Evolutionary conservation across 2,797 vertebrate genomes (phyloP).

Genomic region (Graptemys geographica): DNA sequence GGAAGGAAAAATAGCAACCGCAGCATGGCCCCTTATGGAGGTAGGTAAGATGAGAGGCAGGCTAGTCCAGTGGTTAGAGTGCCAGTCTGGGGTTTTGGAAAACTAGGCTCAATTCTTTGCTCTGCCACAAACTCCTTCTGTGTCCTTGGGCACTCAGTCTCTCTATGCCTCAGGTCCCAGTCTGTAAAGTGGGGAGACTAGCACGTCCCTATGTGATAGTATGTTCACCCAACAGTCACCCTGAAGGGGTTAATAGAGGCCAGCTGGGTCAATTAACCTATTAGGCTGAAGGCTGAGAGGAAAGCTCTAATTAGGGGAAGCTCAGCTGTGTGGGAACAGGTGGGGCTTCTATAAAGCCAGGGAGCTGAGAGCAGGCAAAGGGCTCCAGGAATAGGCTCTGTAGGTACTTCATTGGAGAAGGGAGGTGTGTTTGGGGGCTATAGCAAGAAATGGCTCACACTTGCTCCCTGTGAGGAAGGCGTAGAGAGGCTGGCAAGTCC

Average conservation of each 20-base stretch:
- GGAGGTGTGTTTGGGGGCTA: not conserved
- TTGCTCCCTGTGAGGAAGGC: not conserved
- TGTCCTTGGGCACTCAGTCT: not conserved
- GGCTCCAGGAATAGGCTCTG: rapidly evolving
- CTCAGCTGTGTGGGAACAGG: not conserved
- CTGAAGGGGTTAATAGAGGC: not conserved
- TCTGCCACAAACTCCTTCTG: not conserved
- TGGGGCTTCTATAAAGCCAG: not conserved
- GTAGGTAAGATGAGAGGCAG: not conserved
- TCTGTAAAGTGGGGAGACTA: not conserved
- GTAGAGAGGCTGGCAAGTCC: not conserved
- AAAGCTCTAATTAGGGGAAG: not conserved
- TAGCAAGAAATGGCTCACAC: too few species aligned
- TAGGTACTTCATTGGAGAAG: rapidly evolving
- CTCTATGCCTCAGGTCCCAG: not conserved
- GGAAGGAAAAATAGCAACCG: not conserved
- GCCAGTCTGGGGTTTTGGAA: not conserved
- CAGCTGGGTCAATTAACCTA: not conserved
- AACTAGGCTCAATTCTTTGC: not conserved
- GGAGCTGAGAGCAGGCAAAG: not conserved
- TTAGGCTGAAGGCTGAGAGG: not conserved
- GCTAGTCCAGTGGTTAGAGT: not conserved
- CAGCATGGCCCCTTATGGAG: not conserved
- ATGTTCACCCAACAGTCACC: not conserved
- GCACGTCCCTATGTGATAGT: not conserved